These are phyloP conservation scores for Paelopatides confundens DNA, from an alignment of 53 echinoderm and acorn worm species.

Conservation along the genomic window DNA sequence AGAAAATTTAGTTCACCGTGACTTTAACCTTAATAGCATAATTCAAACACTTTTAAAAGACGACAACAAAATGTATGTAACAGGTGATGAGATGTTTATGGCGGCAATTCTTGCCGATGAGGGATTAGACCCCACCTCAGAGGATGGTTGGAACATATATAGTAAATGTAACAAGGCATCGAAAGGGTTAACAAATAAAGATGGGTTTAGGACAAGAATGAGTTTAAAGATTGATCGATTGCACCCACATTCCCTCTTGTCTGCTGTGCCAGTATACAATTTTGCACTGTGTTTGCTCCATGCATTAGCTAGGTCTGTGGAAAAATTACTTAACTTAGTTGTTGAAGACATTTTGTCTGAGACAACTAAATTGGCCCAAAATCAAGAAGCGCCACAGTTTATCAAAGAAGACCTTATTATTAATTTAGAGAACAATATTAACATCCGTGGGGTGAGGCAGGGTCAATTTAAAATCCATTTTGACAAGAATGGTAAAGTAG, in stretches of 20 bases:
- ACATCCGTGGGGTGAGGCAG: background rate
- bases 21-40: background rate
- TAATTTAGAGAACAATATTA: background rate
- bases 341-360: conserved; percentile 41
- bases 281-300: background rate
- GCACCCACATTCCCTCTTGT: background rate
- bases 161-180: conserved; percentile 43
- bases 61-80: background rate
- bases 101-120: conserved; percentile 67
- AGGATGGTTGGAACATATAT: conserved; percentile 80
- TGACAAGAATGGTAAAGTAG: background rate
- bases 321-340: conserved; percentile 64
- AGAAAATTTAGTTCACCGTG: background rate
- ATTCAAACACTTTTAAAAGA: background rate
- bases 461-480: background rate
- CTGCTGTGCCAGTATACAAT: background rate
- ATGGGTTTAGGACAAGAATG: background rate
- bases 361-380: conserved; percentile 17
- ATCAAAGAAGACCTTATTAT: background rate
- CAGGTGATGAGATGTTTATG: conserved; percentile 78
- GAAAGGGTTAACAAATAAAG: background rate
- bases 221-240: background rate
- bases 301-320: conserved; percentile 47
- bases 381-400: background rate
- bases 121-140: conserved; percentile 54